phyloP scores from a whole-genome alignment of 2,113 vertebrate genomes.

The Gymnocephalus cernua region DNA sequence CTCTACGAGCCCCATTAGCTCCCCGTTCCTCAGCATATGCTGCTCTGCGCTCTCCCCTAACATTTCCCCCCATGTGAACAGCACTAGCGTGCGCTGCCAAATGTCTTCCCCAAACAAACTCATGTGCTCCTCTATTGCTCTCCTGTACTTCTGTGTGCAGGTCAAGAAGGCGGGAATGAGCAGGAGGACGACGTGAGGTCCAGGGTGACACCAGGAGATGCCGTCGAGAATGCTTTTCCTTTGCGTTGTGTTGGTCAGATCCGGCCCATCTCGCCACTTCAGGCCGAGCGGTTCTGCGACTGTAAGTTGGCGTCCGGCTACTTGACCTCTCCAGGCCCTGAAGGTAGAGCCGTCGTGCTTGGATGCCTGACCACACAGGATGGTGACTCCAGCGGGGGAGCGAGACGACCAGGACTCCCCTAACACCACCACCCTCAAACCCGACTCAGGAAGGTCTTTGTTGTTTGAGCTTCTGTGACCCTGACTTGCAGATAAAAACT shows the following conservation, averaged over 20 bases:
- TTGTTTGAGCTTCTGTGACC: background rate
- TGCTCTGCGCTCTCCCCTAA: conserved; percentile 78
- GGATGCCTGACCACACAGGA: conserved; percentile 60
- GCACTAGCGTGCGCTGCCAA: conserved; percentile 73
- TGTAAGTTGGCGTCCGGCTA: conserved; percentile 52
- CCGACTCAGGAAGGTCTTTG: background rate
- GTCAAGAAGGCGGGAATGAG: conserved; percentile 78
- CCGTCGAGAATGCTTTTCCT: conserved; percentile 48
- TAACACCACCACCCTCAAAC: conserved; percentile 77
- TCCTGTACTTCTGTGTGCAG: conserved; percentile 75
- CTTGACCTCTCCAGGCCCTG: conserved; percentile 70
- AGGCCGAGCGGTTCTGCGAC: conserved; percentile 68
- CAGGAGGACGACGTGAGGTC: conserved; percentile 75
- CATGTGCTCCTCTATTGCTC: conserved; percentile 66
- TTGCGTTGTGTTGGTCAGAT: background rate
- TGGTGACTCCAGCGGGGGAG: conserved; percentile 53
- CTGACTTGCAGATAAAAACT: background rate
- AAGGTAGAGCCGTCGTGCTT: background rate
- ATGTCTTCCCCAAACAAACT: conserved; percentile 55
- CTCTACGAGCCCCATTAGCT: conserved; percentile 71
- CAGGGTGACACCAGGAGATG: conserved; percentile 61
- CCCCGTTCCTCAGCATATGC: conserved; percentile 77
- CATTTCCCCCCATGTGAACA: conserved; percentile 81
- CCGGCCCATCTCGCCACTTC: conserved; percentile 74
- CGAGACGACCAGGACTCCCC: conserved; percentile 77